Conservation (phyloP, 2,113 vertebrate genomes). For the Stigmatopora nigra region DNA sequence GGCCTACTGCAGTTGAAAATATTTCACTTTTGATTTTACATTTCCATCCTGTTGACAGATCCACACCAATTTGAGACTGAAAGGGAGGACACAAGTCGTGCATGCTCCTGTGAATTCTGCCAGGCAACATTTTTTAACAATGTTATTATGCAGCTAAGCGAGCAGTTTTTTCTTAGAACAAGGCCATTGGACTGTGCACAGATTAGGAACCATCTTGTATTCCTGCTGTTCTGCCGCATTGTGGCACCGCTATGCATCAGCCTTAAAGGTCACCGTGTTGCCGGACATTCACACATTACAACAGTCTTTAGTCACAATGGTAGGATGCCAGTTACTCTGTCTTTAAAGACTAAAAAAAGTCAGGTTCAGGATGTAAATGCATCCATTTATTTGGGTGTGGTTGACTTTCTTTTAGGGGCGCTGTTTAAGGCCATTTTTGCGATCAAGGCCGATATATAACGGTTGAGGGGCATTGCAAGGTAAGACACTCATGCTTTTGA, state of each 20-base stretch:
- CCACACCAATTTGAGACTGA: background rate
- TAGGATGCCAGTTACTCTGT: background rate
- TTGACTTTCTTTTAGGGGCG: background rate
- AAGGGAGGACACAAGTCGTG: background rate
- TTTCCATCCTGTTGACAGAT: conserved; percentile 24
- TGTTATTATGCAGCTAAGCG: background rate
- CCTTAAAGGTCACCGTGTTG: conserved; percentile 16
- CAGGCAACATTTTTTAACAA: background rate
- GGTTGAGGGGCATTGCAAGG: conserved; percentile 27
- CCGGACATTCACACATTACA: conserved; percentile 20
- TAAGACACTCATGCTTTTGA: conserved; percentile 13
- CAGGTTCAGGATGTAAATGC: background rate
- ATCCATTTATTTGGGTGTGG: background rate
- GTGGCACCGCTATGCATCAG: conserved; percentile 30
- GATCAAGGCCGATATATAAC: background rate
- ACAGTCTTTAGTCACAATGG: background rate
- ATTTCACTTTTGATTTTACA: conserved; percentile 3
- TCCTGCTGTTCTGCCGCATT: conserved; percentile 33
- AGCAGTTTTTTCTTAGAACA: background rate
- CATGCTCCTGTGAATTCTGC: background rate
- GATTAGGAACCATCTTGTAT: conserved; percentile 15
- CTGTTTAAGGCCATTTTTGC: background rate
- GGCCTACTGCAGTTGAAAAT: background rate
- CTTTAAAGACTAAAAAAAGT: background rate
- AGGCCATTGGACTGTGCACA: background rate